phyloP scores from a whole-genome alignment of 2,797 vertebrate species.

The Dicrostonyx torquatus region DNA sequence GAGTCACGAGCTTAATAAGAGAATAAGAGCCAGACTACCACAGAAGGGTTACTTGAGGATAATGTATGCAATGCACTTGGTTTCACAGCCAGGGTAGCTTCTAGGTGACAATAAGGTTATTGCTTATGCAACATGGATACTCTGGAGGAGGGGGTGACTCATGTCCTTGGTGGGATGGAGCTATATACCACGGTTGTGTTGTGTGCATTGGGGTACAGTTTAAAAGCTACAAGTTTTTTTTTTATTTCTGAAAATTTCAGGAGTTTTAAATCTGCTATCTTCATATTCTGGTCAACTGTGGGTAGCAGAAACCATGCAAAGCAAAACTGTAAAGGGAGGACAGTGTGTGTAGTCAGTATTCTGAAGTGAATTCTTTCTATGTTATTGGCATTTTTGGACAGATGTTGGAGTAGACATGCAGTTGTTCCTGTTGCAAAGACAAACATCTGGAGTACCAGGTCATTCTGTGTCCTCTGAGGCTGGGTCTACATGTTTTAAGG shows the following conservation, averaged over 20 bases:
- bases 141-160: neutral
- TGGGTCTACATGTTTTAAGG: neutral
- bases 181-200: neutral
- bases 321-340: neutral
- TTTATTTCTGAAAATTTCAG: neutral
- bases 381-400: neutral
- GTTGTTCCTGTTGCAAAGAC: neutral
- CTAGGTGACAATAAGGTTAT: no score
- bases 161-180: neutral
- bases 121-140: neutral
- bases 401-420: neutral
- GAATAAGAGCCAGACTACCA: no score
- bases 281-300: neutral
- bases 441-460: neutral
- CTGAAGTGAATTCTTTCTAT: neutral
- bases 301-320: neutral
- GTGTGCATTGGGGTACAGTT: neutral
- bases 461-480: neutral
- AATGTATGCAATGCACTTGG: neutral
- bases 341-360: neutral
- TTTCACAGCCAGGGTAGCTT: neutral
- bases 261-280: neutral
- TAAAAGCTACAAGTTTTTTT: no score
- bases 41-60: neutral
- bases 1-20: no score